Evolutionary conservation across 2,797 vertebrate species (phyloP).

Genomic region (Aphelocoma californica): DNA sequence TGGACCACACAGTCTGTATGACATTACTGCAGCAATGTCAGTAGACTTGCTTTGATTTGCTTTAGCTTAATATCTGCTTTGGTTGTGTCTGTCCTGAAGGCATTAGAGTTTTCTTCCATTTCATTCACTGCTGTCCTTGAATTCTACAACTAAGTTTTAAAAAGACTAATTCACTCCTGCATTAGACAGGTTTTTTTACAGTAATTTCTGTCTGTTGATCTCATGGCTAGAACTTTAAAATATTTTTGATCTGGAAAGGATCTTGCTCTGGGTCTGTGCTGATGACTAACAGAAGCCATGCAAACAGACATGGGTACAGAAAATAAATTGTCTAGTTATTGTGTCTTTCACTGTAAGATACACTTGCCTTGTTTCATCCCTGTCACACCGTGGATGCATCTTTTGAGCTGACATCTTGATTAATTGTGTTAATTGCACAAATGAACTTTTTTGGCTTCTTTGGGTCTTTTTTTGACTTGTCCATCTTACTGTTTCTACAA

Average conservation of each 20-base stretch:
- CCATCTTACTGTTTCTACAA: not conserved
- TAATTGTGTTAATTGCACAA: not conserved
- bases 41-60: too few species aligned
- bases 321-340: not conserved
- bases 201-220: not conserved
- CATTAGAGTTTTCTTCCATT: not conserved
- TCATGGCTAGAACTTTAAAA: not conserved
- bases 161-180: not conserved
- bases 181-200: not conserved
- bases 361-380: not conserved
- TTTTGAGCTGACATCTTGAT: not conserved
- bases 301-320: not conserved
- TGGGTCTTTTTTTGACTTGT: not conserved
- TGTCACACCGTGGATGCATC: not conserved
- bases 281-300: not conserved
- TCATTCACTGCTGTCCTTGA: not conserved
- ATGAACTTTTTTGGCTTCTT: not conserved
- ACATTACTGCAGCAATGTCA: too few species aligned
- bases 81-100: not conserved
- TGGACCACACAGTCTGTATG: too few species aligned
- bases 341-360: not conserved
- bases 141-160: not conserved
- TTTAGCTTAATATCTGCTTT: not conserved
- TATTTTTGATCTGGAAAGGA: not conserved
- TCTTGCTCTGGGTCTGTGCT: not conserved